A percentile compares a stretch with the other conserved stretches of the same genome.
phyloP scores from a whole-genome alignment of 2,888 invertebrate genomes.

The Drosophila infuscata region DNA sequence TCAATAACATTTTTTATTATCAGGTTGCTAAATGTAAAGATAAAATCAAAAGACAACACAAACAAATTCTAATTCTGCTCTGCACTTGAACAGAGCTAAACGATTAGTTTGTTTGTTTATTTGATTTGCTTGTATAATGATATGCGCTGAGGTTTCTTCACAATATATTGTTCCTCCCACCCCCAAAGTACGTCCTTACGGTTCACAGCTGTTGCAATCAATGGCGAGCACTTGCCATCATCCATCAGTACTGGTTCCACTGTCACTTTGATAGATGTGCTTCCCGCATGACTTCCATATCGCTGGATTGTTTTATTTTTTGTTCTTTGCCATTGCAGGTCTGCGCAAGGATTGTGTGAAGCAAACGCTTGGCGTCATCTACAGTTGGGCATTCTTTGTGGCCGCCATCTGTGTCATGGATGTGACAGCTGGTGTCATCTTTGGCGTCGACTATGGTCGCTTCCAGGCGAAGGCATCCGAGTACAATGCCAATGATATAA shows the following conservation, averaged over 20 bases:
- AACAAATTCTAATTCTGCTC: neutral
- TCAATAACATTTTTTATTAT: slow-evolving; percentile 40
- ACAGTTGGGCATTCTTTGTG: slow-evolving; percentile 80
- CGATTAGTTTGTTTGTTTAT: slow-evolving; percentile 34
- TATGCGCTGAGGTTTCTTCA: slow-evolving; percentile 11
- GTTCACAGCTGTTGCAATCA: neutral
- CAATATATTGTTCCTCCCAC: neutral
- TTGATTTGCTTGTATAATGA: slow-evolving; percentile 40
- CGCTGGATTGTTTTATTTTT: neutral
- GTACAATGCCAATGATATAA: slow-evolving; percentile 59
- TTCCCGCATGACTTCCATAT: slow-evolving; percentile 11
- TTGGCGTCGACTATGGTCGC: slow-evolving; percentile 82
- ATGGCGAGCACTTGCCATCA: slow-evolving; percentile 15
- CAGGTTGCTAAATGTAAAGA: slow-evolving; percentile 33
- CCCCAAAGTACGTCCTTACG: neutral
- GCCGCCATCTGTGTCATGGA: slow-evolving; percentile 81
- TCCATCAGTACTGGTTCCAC: slow-evolving; percentile 15
- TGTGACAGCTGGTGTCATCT: slow-evolving; percentile 82
- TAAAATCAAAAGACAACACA: slow-evolving; percentile 46
- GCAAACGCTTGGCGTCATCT: slow-evolving; percentile 67
- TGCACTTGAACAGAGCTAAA: slow-evolving; percentile 6
- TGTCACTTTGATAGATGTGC: slow-evolving; percentile 35
- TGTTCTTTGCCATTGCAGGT: slow-evolving; percentile 54
- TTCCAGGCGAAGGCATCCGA: slow-evolving; percentile 65
- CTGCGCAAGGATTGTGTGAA: slow-evolving; percentile 73